These are phyloP conservation scores for Anarsia innoxiella DNA, from an alignment of 2,888 invertebrate species.

Conservation along the genomic window DNA sequence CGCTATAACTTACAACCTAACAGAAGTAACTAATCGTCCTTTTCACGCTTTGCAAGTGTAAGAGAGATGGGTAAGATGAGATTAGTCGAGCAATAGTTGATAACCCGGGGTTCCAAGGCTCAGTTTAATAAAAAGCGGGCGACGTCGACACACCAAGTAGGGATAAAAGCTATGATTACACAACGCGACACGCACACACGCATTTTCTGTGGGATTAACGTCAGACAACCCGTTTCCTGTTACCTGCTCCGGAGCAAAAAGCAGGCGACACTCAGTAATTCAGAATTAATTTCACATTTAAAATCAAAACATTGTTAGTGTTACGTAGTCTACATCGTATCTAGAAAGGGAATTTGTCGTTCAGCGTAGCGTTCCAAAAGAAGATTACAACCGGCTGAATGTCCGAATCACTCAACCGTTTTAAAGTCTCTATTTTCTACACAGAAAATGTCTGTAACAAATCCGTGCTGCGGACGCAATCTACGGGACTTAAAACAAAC, in stretches of 20 bases:
- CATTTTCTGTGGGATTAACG: constrained; percentile 52
- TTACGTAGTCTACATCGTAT: no score
- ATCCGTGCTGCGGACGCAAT: constrained; percentile 63
- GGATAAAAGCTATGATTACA: constrained; percentile 50
- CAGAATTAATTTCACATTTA: constrained; percentile 65
- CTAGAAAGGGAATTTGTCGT: constrained; percentile 22
- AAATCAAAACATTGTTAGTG: constrained; percentile 36
- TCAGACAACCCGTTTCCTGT: constrained; percentile 71
- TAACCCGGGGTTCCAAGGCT: constrained; percentile 41
- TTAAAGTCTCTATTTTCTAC: constrained; percentile 65
- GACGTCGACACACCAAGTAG: constrained; percentile 44
- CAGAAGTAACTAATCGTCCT: constrained; percentile 33
- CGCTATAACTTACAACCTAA: constrained; percentile 22
- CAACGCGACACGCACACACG: constrained; percentile 44
- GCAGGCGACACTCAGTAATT: constrained; percentile 52
- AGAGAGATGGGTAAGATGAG: constrained; percentile 44
- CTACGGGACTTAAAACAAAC: constrained; percentile 71
- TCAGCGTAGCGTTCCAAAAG: constrained; percentile 15
- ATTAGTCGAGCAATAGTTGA: constrained; percentile 49
- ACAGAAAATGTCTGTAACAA: constrained; percentile 61
- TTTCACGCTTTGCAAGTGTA: constrained; percentile 31
- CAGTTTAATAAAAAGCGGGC: constrained; percentile 52
- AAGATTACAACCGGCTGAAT: constrained; percentile 22
- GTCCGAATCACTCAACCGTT: constrained; percentile 46
- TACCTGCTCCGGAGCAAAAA: constrained; percentile 67